Percentiles rank a stretch among this genome's conserved stretches.
phyloP scores from a whole-genome alignment of 1,140 invertebrate species.

The Microplitis demolitor region DNA sequence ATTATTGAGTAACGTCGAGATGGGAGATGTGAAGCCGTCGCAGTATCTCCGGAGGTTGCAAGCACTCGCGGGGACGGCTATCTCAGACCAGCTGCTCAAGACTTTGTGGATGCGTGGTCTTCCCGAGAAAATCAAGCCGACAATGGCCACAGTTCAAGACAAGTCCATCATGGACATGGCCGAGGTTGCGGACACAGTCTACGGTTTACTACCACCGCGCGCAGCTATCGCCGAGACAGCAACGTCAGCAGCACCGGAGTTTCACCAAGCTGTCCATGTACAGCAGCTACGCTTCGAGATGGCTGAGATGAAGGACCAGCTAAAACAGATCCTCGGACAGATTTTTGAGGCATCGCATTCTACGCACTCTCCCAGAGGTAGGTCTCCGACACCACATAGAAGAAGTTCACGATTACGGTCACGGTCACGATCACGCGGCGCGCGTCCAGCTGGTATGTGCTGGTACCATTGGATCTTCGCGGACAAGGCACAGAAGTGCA shows the following conservation, averaged over 20 bases:
- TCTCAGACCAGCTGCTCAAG: not conserved
- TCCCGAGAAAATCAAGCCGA: constrained; percentile 33
- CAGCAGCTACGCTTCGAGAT: not conserved
- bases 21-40: constrained; percentile 31
- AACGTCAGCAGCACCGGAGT: too few relatives aligned
- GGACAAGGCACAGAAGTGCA: constrained; percentile 9
- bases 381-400: constrained; percentile 19
- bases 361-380: not conserved
- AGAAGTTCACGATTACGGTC: constrained; percentile 24
- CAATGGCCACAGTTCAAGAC: constrained; percentile 20
- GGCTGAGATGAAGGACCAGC: not conserved
- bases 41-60: constrained; percentile 23
- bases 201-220: not conserved
- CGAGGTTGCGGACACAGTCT: constrained; percentile 7
- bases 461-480: constrained; percentile 38
- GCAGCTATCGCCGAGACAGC: not conserved
- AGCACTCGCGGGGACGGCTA: not conserved
- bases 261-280: not conserved
- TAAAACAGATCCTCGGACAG: too few relatives aligned
- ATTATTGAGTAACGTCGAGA: constrained; percentile 25
- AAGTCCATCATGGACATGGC: constrained; percentile 1
- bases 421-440: not conserved
- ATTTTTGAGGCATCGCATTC: too few relatives aligned
- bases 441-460: constrained; percentile 19
- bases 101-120: constrained; percentile 32